Base-by-base conservation (phyloP, 2,888 invertebrate species). In the Argyresthia goedartella region DNA sequence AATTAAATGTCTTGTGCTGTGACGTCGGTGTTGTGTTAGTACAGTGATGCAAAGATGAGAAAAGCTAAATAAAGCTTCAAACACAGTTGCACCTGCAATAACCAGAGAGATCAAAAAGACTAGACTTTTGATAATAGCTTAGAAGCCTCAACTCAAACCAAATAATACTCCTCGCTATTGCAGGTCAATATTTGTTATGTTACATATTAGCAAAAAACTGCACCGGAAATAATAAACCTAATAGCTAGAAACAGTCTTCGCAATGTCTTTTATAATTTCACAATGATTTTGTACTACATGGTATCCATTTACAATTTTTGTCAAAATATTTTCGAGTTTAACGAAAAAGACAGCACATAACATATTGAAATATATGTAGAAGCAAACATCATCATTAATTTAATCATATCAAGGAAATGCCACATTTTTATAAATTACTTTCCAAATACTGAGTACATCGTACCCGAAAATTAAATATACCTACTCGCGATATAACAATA, bases 381-480 rank as follows among this genome's bases (percentile, higher is more conserved):
- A 46, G 8, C 16, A 53, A 47, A 57, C 62, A 63, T 65, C 65
- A 66, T 65, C 62, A 62, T 62, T 57, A 45, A 55, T 55, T 49
- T 55, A 55, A 56, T 50, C 57, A 56, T 55, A 55, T 55, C 55
- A 56, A 54, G 55, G 54, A 58, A 55, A 57, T 56, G 56, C 56
- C 55, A 55, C 50, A 53, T 15, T 53, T 53, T 50, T 16, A 13
- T 16, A 42, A 48, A 50, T 46, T 45, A 47, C 33, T 53, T 14
- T 43, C 59, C 61, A 60, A 66, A 63, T 58, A 60, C 60, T 62
- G 55, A 57, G 56, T 48, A 57, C 53, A 65, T 60, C 57, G 45
- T 53, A 55, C 45, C 49, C 57, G 54, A 60, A 65, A 70, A 73
- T 68, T 75, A 79, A 76, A 80, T 81, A 85, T 82, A 81, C n/a